Evolutionary conservation across 2,797 vertebrate species (phyloP).

Genomic region (Spinus pinus): DNA sequence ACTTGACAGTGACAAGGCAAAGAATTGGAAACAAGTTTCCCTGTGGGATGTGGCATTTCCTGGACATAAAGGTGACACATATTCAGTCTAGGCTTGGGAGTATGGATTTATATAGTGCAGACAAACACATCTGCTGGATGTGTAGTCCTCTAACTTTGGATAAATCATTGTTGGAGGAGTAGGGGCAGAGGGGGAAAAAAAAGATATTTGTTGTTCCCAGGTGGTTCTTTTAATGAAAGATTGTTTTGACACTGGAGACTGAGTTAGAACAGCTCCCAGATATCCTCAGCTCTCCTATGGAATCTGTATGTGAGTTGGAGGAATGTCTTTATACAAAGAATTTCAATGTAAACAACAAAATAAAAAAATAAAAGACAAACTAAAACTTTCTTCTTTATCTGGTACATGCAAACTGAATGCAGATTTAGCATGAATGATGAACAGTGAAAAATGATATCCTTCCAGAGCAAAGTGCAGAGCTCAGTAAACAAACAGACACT

Average conservation of each 20-base stretch:
- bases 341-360: neutral
- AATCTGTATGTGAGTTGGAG: neutral
- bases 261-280: neutral
- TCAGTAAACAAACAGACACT: neutral
- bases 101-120: slow-evolving; percentile 59
- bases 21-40: neutral
- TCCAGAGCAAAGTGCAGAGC: neutral
- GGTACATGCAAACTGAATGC: neutral
- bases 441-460: neutral
- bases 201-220: neutral
- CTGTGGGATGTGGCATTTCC: slow-evolving; percentile 46
- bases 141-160: slow-evolving; percentile 4
- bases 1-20: neutral
- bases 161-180: neutral
- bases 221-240: neutral
- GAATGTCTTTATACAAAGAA: neutral
- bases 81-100: neutral
- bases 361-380: neutral
- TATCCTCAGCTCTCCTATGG: neutral
- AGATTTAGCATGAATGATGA: neutral
- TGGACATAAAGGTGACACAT: slow-evolving; percentile 43
- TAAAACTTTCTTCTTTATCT: neutral
- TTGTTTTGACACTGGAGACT: neutral
- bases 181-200: neutral
- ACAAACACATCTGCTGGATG: slow-evolving; percentile 57